A percentile compares a stretch with the other conserved stretches of the same genome.
Evolutionary conservation across 2,113 vertebrate species (phyloP).

Genomic region (Microtus richardsoni): DNA sequence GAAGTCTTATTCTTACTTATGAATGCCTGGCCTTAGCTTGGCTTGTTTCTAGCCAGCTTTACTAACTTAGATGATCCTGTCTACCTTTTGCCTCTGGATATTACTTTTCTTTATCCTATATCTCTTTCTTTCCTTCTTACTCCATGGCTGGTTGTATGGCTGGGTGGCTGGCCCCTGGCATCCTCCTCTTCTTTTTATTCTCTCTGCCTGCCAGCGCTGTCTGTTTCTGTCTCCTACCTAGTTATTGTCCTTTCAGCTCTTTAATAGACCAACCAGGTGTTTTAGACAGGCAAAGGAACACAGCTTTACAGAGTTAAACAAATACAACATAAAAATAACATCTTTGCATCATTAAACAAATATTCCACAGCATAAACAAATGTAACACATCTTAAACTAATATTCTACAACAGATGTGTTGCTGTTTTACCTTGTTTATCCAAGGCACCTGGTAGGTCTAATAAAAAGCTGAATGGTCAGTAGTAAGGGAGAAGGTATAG

Average conservation of each 20-base stretch:
- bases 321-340: background rate
- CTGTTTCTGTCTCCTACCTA: background rate
- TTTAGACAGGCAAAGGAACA: background rate
- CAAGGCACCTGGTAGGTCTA: background rate
- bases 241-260: background rate
- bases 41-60: background rate
- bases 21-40: background rate
- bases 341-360: background rate
- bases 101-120: background rate
- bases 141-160: background rate
- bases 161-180: background rate
- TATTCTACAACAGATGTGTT: background rate
- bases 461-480: background rate
- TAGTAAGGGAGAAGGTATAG: background rate
- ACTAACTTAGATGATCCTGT: background rate
- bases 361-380: background rate
- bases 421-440: background rate
- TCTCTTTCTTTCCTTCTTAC: background rate
- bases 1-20: background rate
- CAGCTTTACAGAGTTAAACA: background rate
- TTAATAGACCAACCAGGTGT: background rate
- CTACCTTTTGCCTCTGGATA: background rate
- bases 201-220: background rate
- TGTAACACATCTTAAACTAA: background rate
- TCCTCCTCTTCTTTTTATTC: background rate